Base-by-base conservation (phyloP, 2,113 vertebrate genomes). In the Panthera uncia region DNA sequence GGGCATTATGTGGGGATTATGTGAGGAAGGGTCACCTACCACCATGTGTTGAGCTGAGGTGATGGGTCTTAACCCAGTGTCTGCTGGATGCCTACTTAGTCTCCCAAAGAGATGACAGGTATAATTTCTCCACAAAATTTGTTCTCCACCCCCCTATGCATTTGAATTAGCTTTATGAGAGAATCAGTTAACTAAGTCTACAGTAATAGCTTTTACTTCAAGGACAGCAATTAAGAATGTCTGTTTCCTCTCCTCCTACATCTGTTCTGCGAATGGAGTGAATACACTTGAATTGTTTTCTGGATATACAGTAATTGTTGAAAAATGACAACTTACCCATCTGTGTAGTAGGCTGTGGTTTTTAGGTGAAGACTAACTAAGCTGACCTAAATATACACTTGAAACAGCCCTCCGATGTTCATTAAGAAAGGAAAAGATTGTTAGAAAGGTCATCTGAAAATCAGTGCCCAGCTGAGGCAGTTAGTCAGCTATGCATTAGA, bases 171-270 rank as follows among this genome's bases (percentile, higher is more conserved):
- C 89, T 96, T 93, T 76, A 95, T 89, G 91, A 95, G 84, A 79
- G 79, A 97, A 93, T 82, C 73, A 71, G 94, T 86, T 95, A 96
- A 97, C 91, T 83, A 94, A 96, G 89, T 89, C 94, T 79, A 81
- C 96, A 93, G 93, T 84, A 93, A 97, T 95, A 69, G 95, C 96
- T 91, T 95, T 93, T 63, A 74, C 96, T 97, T 96, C 50, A 71
- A 95, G 96, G 79, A 92, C 66, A 90, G 95, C 96, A 97, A 98
- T 97, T 97, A 97, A 87, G 93, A 82, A 91, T 83, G 96, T 97
- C 98, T 98, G 95, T 89, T 93, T 97, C 96, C 93, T 97, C 96
- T 97, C 97, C 97, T 98, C 97, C 95, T 93, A 95, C 97, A 96
- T 95, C 86, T 98, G 93, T 97, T 97, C 97, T 61, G 78, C 89